phyloP scores from a whole-genome alignment of 2,113 vertebrate species.

The Atractosteus spatula region DNA sequence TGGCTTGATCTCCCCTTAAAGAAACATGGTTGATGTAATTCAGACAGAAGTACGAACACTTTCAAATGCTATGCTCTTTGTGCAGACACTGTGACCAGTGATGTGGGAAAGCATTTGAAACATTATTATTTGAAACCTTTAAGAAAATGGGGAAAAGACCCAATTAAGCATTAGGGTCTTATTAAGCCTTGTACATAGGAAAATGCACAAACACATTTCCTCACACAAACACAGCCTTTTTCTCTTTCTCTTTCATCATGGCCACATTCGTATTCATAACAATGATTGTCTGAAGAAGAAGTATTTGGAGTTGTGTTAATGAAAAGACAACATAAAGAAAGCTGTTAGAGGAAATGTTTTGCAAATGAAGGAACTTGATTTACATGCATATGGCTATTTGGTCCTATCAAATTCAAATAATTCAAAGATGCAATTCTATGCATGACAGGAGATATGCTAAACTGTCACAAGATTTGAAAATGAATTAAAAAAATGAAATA shows the following conservation, averaged over 20 bases:
- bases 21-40: conserved; percentile 47
- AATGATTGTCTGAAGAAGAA: conserved; percentile 68
- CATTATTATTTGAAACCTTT: conserved; percentile 53
- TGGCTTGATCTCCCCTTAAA: conserved; percentile 27
- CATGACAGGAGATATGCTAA: conserved; percentile 63
- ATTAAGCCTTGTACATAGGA: conserved; percentile 64
- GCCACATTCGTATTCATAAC: conserved; percentile 43
- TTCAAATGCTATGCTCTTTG: conserved; percentile 45
- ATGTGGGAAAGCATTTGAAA: conserved; percentile 52
- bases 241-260: not conserved
- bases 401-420: conserved; percentile 73
- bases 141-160: too few species aligned
- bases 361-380: conserved; percentile 70
- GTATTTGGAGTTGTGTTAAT: conserved; percentile 74
- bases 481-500: conserved; percentile 26
- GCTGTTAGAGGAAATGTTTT: conserved; percentile 70
- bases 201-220: conserved; percentile 51
- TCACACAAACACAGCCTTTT: not conserved
- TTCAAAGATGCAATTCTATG: conserved; percentile 66
- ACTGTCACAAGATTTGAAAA: conserved; percentile 68
- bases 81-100: conserved; percentile 48
- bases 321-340: conserved; percentile 74
- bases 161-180: conserved; percentile 55
- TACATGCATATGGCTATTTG: conserved; percentile 72
- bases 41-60: conserved; percentile 33